Evolutionary conservation across 2,113 vertebrate genomes (phyloP), one percentile per base, ranked within the genome.

Genomic region (Dicrurus megarhynchus): DNA sequence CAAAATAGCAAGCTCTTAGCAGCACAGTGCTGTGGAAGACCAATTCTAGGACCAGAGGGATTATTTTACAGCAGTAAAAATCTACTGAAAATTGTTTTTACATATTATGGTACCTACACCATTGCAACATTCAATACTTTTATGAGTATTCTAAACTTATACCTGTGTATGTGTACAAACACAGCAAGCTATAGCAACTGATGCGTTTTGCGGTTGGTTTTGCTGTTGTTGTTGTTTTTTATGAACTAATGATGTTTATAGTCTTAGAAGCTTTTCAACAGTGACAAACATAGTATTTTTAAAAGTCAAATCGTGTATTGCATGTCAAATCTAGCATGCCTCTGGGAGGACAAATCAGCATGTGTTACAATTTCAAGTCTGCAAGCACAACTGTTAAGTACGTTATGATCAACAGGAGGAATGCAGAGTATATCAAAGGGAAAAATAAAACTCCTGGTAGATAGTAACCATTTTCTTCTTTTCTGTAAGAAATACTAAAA

Each of bases 331-430:
- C 61, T 86, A 90, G 60, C 80, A 64, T 92, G 93, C 95, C 93
- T 97, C 76, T 94, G 90, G 93, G 95, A 97, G 80, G 90, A 92
- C 68, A 95, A 93, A 96, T 94, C 83, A 92, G 88, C 57, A 53
- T 81, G 64, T 81, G 69, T 75, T 87, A 89, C 52, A 89, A 88
- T 86, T 91, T 73, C 63, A 86, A 88, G 83, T 88, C 90, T 95
- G 79, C 64, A 89, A 94, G 83, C 60, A 80, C 68, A 71, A 89
- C 73, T 93, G 50, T 92, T 95, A 93, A 89, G 80, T 75, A 56
- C 49, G 81, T 95, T 93, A 78, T 68, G 90, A 94, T 90, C 85
- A 96, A 90, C 88, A 93, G 53, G 80, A 93, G 93, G 44, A 97
- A 94, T 46, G 28, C 18, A 71, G 69, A 96, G 37, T 53, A 93